Evolutionary conservation across 2,888 invertebrate species (phyloP).

Genomic region (Drosophila nr. perissopoda): DNA sequence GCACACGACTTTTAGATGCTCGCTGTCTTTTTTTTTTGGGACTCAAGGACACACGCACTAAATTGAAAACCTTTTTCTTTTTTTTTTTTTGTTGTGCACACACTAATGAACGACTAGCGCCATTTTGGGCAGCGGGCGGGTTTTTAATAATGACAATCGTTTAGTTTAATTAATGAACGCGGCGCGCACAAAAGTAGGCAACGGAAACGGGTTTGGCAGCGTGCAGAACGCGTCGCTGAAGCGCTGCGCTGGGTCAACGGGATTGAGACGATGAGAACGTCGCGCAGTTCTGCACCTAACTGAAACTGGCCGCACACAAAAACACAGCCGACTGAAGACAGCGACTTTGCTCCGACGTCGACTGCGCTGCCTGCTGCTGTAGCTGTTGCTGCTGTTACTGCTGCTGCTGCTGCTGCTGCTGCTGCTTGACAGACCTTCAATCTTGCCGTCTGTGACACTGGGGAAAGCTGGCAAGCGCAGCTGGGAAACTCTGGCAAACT

Average conservation of each 20-base stretch:
- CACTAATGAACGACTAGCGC: slow-evolving; percentile 46
- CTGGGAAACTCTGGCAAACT: slow-evolving; percentile 24
- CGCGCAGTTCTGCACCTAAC: slow-evolving; percentile 75
- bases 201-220: slow-evolving; percentile 34
- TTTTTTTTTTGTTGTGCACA: background rate
- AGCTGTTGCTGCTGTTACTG: slow-evolving; percentile 27
- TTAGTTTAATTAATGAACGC: slow-evolving; percentile 61
- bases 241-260: slow-evolving; percentile 23
- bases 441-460: slow-evolving; percentile 39
- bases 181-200: slow-evolving; percentile 35
- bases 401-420: slow-evolving; percentile 23
- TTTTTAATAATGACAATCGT: slow-evolving; percentile 15
- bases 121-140: background rate
- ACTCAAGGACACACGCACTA: slow-evolving; percentile 45
- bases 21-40: slow-evolving; percentile 4
- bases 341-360: slow-evolving; percentile 26
- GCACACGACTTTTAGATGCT: slow-evolving; percentile 28
- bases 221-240: slow-evolving; percentile 44
- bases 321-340: slow-evolving; percentile 43
- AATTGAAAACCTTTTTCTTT: background rate
- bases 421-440: slow-evolving; percentile 52
- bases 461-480: slow-evolving; percentile 19
- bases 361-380: slow-evolving; percentile 26
- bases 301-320: slow-evolving; percentile 52
- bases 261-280: slow-evolving; percentile 46